Evolutionary conservation across 2,888 invertebrate species (phyloP).

Genomic region (Andrena fulva): DNA sequence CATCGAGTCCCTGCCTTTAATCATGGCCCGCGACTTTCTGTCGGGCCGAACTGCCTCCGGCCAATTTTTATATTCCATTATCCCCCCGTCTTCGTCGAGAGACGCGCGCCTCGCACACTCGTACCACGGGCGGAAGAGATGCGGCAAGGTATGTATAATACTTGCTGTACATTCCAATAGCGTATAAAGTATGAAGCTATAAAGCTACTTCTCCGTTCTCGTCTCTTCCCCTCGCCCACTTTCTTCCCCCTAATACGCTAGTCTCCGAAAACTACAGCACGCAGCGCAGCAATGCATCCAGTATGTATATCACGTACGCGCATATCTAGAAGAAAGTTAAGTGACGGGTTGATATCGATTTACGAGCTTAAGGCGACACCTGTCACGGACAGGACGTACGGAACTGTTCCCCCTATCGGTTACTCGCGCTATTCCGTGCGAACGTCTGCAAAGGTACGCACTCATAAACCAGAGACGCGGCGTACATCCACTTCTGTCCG

Average conservation of each 20-base stretch:
- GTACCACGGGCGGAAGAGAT: not conserved
- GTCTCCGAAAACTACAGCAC: too few species aligned
- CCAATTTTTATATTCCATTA: constrained; percentile 64
- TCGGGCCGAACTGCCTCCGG: constrained; percentile 12
- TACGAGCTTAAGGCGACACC: too few species aligned
- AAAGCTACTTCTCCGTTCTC: too few species aligned
- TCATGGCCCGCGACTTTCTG: constrained; percentile 26
- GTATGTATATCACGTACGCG: too few species aligned
- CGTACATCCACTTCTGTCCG: not conserved
- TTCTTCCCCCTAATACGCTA: too few species aligned
- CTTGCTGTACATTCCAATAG: not conserved
- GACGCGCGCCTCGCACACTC: not conserved
- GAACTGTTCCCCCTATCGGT: too few species aligned
- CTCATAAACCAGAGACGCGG: not conserved
- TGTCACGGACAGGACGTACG: too few species aligned
- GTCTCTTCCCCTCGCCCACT: too few species aligned
- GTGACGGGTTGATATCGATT: constrained; percentile 15
- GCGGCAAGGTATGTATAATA: not conserved
- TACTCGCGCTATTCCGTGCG: not conserved
- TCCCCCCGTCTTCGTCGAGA: not conserved
- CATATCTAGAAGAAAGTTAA: not conserved
- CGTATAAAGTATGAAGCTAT: not conserved
- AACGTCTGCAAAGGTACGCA: not conserved
- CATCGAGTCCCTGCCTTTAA: constrained; percentile 46
- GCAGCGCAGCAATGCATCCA: too few species aligned